Evolutionary conservation across 2,888 invertebrate species (phyloP).

Genomic region (Polyommatus icarus): DNA sequence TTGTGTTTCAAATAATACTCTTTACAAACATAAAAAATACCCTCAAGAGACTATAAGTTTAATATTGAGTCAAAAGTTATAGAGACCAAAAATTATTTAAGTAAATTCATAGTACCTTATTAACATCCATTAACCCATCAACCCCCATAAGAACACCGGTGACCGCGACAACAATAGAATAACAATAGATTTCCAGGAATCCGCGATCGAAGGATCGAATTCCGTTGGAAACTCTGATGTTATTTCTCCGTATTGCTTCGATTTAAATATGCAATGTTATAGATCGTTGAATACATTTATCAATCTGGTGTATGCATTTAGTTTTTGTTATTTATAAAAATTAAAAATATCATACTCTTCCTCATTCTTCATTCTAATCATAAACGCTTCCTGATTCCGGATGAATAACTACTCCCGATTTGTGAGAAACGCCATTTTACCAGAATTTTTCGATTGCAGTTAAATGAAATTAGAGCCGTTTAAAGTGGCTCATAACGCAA

Average conservation of each 20-base stretch:
- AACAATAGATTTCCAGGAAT: too few relatives aligned
- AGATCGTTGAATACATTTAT: neutral
- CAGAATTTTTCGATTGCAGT: neutral
- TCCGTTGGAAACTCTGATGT: slow-evolving; percentile 8
- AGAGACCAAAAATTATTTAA: neutral
- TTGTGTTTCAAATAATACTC: neutral
- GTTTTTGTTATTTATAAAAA: neutral
- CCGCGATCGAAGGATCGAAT: neutral
- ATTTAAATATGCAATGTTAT: neutral
- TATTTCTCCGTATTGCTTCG: neutral
- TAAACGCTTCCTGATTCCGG: neutral
- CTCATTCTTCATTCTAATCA: neutral
- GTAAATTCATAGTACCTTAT: too few relatives aligned
- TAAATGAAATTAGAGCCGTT: slow-evolving; percentile 45
- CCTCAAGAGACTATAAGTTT: too few relatives aligned
- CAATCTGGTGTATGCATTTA: neutral
- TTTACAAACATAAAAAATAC: too few relatives aligned
- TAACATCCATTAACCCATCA: neutral
- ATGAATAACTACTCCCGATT: neutral
- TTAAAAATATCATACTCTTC: too few relatives aligned
- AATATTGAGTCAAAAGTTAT: neutral
- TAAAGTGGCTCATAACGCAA: slow-evolving; percentile 62
- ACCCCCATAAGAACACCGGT: too few relatives aligned
- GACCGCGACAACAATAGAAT: too few relatives aligned
- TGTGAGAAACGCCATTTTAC: neutral